phyloP scores from a whole-genome alignment of 1,140 invertebrate species.

The Caenorhabditis brenneri region DNA sequence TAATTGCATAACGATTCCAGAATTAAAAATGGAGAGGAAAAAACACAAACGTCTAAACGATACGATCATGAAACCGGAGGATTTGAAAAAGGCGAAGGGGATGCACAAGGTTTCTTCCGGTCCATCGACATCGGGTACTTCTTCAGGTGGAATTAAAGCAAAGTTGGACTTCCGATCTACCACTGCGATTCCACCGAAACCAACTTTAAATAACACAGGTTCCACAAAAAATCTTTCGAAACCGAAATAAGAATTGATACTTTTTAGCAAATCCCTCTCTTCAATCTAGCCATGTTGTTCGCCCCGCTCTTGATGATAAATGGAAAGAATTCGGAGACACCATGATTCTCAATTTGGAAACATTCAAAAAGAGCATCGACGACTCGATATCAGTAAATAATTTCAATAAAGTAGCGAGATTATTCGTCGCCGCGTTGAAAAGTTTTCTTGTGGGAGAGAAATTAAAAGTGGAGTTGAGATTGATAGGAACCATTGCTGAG shows the following conservation, averaged over 20 bases:
- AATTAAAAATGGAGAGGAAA: background rate
- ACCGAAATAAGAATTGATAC: background rate
- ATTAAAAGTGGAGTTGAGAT: constrained; percentile 2
- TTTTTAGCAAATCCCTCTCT: constrained; percentile 1
- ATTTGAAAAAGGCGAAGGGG: background rate
- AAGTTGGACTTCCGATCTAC: background rate
- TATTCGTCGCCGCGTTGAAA: constrained; percentile 29
- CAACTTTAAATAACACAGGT: background rate
- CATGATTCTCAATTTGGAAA: background rate
- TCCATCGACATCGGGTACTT: background rate
- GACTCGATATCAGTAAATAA: background rate
- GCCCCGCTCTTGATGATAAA: constrained; percentile 1
- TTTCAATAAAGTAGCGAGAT: background rate
- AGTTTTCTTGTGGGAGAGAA: background rate
- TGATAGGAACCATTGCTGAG: background rate
- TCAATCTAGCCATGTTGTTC: background rate
- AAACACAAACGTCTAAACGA: constrained; percentile 28
- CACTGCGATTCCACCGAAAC: background rate
- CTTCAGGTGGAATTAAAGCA: constrained; percentile 3
- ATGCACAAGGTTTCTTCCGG: background rate
- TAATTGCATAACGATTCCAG: background rate
- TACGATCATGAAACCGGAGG: constrained; percentile 18
- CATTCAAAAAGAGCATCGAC: background rate
- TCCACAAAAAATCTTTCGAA: no score
- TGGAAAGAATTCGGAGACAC: constrained; percentile 15